Percentiles rank a stretch among this genome's conserved stretches.
Conservation (phyloP, 1,140 invertebrate species). For the Acromyrmex heyeri region DNA sequence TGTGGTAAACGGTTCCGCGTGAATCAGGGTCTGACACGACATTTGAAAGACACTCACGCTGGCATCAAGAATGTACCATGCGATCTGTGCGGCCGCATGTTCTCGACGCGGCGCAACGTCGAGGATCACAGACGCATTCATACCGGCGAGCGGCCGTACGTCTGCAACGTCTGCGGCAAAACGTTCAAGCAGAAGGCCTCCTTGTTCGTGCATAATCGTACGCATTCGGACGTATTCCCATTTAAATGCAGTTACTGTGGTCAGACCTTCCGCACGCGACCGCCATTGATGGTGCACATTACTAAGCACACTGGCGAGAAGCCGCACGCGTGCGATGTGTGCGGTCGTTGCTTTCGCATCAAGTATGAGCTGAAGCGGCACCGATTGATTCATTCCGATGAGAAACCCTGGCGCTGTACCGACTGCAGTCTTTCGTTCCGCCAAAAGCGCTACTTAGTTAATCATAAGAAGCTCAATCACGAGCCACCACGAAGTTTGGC, state of each 20-base stretch:
- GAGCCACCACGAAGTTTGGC: not conserved
- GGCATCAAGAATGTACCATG: constrained; percentile 88
- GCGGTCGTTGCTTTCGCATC: constrained; percentile 88
- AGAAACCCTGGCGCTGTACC: constrained; percentile 86
- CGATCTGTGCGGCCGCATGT: constrained; percentile 87
- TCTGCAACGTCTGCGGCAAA: constrained; percentile 88
- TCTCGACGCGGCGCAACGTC: constrained; percentile 86
- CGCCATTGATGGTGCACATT: constrained; percentile 88
- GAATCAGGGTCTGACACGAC: constrained; percentile 88
- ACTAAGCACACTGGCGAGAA: constrained; percentile 90
- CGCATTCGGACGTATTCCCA: constrained; percentile 88
- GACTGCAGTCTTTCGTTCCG: constrained; percentile 84
- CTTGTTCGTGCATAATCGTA: constrained; percentile 87
- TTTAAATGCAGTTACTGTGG: constrained; percentile 89
- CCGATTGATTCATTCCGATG: constrained; percentile 84
- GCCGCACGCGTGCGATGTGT: constrained; percentile 89
- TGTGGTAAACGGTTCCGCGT: constrained; percentile 92
- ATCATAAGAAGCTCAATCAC: constrained; percentile 86
- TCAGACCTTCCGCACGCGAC: constrained; percentile 88
- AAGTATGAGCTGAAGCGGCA: constrained; percentile 89
- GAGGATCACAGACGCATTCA: constrained; percentile 88
- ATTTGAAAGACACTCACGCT: constrained; percentile 89
- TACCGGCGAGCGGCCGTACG: constrained; percentile 88
- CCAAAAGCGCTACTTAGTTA: constrained; percentile 86
- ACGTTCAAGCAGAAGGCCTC: constrained; percentile 88